Conservation (phyloP, 2,888 invertebrate genomes). For the Meiosimyza platycephala region DNA sequence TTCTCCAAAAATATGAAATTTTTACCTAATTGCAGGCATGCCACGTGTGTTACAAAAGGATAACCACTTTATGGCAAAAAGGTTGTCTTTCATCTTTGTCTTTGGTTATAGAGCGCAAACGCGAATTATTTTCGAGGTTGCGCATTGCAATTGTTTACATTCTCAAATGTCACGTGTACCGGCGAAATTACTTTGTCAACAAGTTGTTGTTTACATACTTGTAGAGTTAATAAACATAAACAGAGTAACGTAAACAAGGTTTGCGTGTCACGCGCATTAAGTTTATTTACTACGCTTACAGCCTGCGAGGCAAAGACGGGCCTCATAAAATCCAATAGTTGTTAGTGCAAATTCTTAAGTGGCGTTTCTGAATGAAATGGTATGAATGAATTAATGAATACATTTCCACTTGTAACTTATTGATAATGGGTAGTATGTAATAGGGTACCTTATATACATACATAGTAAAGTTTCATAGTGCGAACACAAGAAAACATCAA, state of each 20-base stretch:
- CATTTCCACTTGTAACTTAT: conserved; percentile 35
- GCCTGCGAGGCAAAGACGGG: not conserved
- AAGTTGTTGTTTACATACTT: conserved; percentile 40
- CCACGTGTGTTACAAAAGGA: conserved; percentile 48
- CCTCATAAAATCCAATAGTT: not conserved
- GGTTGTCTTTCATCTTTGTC: conserved; percentile 35
- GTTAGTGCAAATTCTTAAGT: too few species aligned
- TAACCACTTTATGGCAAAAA: conserved; percentile 23
- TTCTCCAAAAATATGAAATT: conserved; percentile 45
- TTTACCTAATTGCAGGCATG: conserved; percentile 42
- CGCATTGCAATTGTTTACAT: conserved; percentile 45
- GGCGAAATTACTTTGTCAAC: conserved; percentile 34
- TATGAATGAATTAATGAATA: conserved; percentile 22
- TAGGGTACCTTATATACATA: too few species aligned
- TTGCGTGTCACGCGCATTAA: conserved; percentile 50
- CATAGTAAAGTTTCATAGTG: too few species aligned
- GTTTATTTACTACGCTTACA: conserved; percentile 53
- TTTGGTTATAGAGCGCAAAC: conserved; percentile 40
- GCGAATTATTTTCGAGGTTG: conserved; percentile 24
- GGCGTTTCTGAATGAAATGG: conserved; percentile 7
- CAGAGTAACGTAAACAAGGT: conserved; percentile 43
- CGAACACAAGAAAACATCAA: too few species aligned
- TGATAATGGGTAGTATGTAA: conserved; percentile 19
- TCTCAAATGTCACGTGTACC: conserved; percentile 39
- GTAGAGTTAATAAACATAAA: not conserved